Percentiles rank a stretch among this genome's conserved stretches.
Evolutionary conservation across 2,113 vertebrate species (phyloP).

Genomic region (Geothlypis trichas): DNA sequence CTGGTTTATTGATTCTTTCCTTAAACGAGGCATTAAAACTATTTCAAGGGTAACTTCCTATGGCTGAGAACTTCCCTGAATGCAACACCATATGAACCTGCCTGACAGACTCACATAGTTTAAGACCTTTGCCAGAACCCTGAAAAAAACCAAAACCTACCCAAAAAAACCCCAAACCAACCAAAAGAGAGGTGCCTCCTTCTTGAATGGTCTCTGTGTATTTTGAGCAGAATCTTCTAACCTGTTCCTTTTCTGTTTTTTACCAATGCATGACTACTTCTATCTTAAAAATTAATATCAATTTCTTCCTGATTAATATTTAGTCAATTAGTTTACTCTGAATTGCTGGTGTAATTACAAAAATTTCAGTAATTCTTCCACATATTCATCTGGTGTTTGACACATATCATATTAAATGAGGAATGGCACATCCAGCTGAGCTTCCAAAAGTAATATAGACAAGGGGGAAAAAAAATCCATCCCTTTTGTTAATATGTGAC

Average conservation of each 20-base stretch:
- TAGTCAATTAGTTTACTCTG: background rate
- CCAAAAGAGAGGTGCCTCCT: background rate
- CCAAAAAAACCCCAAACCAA: background rate
- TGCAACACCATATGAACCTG: background rate
- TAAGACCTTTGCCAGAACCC: background rate
- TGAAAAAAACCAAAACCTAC: background rate
- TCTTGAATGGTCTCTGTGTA: background rate
- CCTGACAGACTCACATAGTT: background rate
- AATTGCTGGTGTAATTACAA: background rate
- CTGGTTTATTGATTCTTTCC: background rate
- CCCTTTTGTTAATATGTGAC: background rate
- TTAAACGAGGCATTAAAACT: background rate
- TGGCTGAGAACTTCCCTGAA: background rate
- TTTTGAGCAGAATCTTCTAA: background rate
- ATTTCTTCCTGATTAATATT: background rate
- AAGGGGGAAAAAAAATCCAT: background rate
- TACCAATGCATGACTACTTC: background rate
- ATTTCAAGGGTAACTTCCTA: background rate
- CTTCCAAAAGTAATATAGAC: background rate
- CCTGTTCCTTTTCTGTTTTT: background rate
- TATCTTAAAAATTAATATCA: background rate
- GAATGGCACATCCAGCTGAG: background rate
- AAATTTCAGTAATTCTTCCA: background rate
- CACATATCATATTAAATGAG: background rate
- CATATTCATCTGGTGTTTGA: background rate